Conservation (phyloP, 2,113 vertebrate species). For the Actinemys pallida region DNA sequence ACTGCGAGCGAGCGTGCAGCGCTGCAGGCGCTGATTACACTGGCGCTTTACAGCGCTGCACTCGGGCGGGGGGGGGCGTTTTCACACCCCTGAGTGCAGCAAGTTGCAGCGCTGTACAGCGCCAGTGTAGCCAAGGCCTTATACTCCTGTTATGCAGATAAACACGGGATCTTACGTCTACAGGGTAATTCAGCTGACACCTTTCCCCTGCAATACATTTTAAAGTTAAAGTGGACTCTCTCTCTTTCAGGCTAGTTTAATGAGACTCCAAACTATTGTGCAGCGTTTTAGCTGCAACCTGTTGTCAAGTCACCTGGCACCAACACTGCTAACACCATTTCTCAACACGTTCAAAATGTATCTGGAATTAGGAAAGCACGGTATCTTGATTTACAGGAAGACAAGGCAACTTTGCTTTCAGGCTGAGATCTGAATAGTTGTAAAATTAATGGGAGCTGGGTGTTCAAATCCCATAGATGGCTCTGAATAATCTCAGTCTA, state of each 20-base stretch:
- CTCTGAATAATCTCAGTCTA: conserved; percentile 20
- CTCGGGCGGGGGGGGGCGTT: too few species aligned
- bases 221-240: neutral
- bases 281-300: neutral
- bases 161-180: neutral
- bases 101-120: too few species aligned
- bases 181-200: neutral
- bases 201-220: neutral
- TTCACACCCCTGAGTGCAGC: too few species aligned
- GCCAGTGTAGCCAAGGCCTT: too few species aligned
- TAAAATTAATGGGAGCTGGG: neutral
- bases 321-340: neutral
- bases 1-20: too few species aligned
- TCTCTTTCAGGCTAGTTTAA: conserved; percentile 19
- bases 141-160: neutral
- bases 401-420: conserved; percentile 2
- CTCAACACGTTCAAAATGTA: conserved; percentile 23
- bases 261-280: neutral
- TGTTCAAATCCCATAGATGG: neutral
- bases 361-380: neutral
- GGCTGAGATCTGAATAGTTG: conserved; percentile 22
- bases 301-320: conserved; percentile 30
- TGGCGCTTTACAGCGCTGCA: too few species aligned
- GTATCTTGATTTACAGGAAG: conserved; percentile 39
- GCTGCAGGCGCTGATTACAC: too few species aligned